Percentiles rank a stretch among this genome's conserved stretches.
These are phyloP conservation scores for Panonychus citri DNA, from an alignment of 1,140 invertebrate genomes.

Conservation along the genomic window DNA sequence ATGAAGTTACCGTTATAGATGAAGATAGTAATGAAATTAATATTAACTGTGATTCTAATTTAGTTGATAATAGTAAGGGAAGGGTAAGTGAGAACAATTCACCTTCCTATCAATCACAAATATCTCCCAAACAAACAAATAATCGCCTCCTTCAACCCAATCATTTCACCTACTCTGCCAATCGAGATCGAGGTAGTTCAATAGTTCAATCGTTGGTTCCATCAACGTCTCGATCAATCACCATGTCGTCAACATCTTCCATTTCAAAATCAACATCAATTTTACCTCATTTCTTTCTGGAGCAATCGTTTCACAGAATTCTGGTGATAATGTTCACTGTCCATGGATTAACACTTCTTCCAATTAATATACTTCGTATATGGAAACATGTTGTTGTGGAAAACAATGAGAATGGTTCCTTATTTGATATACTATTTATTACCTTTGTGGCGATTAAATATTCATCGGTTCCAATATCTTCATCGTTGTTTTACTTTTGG, in stretches of 20 bases:
- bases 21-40: not conserved
- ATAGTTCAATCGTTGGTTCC: not conserved
- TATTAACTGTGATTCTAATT: too few species aligned
- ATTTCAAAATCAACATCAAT: not conserved
- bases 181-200: not conserved
- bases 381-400: conserved; percentile 38
- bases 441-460: conserved; percentile 28
- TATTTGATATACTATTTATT: conserved; percentile 41
- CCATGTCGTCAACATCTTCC: too few species aligned
- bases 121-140: not conserved
- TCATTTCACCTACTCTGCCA: not conserved
- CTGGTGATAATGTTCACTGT: conserved; percentile 37
- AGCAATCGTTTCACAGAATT: conserved; percentile 40
- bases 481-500: too few species aligned
- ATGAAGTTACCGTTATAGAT: not conserved
- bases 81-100: too few species aligned
- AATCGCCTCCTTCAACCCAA: not conserved
- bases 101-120: too few species aligned
- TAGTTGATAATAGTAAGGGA: too few species aligned
- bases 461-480: not conserved
- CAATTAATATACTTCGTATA: conserved; percentile 38
- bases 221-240: not conserved
- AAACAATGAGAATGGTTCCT: conserved; percentile 38
- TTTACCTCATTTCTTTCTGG: conserved; percentile 21
- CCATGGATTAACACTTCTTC: conserved; percentile 39